A percentile compares a stretch with the other conserved stretches of the same genome.
Conservation (phyloP, 1,140 invertebrate genomes). For the Macrostomum lignano region DNA sequence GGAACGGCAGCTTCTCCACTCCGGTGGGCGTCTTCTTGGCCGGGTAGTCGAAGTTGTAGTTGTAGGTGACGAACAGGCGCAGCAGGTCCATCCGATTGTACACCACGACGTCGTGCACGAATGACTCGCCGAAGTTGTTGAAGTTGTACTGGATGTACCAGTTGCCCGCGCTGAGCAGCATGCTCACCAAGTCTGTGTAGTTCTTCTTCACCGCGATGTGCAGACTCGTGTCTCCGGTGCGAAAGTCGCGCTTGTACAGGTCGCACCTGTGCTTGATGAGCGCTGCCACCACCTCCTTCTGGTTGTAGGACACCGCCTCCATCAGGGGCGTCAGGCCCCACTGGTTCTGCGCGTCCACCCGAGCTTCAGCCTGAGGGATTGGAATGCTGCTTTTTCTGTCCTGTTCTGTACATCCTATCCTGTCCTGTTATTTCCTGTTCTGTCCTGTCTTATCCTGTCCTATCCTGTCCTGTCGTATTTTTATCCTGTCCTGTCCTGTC, state of each 20-base stretch:
- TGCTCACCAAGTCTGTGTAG: constrained; percentile 30
- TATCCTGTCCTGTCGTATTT: too few relatives aligned
- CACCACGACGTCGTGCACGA: constrained; percentile 19
- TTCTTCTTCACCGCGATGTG: constrained; percentile 31
- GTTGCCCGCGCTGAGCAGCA: constrained; percentile 29
- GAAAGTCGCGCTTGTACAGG: constrained; percentile 21
- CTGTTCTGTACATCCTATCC: too few relatives aligned
- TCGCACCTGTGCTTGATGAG: constrained; percentile 14
- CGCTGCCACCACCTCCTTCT: constrained; percentile 17
- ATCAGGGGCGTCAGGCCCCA: constrained; percentile 24
- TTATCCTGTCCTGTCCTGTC: too few relatives aligned
- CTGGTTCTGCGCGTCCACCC: constrained; percentile 22
- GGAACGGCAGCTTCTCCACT: constrained; percentile 19
- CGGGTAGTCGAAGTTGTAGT: constrained; percentile 22
- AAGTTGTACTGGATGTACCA: constrained; percentile 17
- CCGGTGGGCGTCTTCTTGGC: constrained; percentile 19
- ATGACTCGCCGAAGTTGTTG: constrained; percentile 24
- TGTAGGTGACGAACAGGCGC: constrained; percentile 17
- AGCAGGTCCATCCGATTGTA: constrained; percentile 21
- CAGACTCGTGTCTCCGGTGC: constrained; percentile 26
- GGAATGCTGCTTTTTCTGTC: too few relatives aligned
- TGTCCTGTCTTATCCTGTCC: too few relatives aligned
- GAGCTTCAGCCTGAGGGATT: constrained; percentile 4
- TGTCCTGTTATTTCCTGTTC: too few relatives aligned
- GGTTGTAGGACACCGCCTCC: constrained; percentile 27